Evolutionary conservation across 2,888 invertebrate genomes (phyloP).

Genomic region (Dexiosoma caninum): DNA sequence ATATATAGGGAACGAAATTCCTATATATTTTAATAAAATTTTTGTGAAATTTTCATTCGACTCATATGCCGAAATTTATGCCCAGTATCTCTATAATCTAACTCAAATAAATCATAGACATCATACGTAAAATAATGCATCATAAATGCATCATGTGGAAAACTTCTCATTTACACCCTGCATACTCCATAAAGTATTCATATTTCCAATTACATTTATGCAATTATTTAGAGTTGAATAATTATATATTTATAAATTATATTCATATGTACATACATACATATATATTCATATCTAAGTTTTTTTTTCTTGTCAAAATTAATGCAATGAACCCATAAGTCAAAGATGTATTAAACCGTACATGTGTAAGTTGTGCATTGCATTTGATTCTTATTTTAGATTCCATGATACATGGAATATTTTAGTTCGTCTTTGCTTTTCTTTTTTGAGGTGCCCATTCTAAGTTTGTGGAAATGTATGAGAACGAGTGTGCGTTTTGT

Average conservation of each 20-base stretch:
- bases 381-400: conserved; percentile 50
- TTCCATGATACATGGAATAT: conserved; percentile 27
- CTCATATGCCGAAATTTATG: too few species aligned
- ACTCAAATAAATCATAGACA: too few species aligned
- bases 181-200: too few species aligned
- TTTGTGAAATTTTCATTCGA: too few species aligned
- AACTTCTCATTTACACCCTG: too few species aligned
- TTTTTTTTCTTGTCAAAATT: conserved; percentile 17
- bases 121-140: too few species aligned
- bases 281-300: too few species aligned
- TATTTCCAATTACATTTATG: neutral
- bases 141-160: too few species aligned
- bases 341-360: conserved; percentile 68
- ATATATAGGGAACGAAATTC: too few species aligned
- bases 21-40: too few species aligned
- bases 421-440: conserved; percentile 17
- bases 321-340: conserved; percentile 75
- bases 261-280: too few species aligned
- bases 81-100: too few species aligned
- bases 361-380: conserved; percentile 36
- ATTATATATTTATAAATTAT: neutral
- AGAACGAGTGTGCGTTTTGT: conserved; percentile 23
- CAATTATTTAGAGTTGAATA: neutral
- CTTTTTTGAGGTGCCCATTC: conserved; percentile 58
- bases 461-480: conserved; percentile 36